Conservation (phyloP, 2,113 vertebrate species). For the Siniperca knerii region DNA sequence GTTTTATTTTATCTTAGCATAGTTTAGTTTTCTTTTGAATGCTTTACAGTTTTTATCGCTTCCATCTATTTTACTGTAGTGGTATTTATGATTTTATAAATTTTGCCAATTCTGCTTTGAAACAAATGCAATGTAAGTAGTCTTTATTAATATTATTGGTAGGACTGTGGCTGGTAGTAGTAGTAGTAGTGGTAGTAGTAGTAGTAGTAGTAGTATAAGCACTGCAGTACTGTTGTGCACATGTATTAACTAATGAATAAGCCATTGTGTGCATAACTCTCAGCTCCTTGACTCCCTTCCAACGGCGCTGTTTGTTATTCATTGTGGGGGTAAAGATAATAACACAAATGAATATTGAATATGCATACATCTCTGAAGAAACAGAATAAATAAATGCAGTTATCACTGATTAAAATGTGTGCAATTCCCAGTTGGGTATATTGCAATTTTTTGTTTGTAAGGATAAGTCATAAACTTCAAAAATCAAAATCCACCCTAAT, state of each 20-base stretch:
- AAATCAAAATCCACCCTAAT: conserved; percentile 76
- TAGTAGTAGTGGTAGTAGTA: no score
- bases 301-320: conserved; percentile 70
- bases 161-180: neutral
- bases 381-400: conserved; percentile 72
- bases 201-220: neutral
- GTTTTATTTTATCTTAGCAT: neutral
- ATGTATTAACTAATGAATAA: conserved; percentile 45
- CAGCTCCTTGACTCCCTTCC: conserved; percentile 38
- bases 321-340: conserved; percentile 70
- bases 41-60: conserved; percentile 9
- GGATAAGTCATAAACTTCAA: conserved; percentile 77
- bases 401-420: conserved; percentile 77
- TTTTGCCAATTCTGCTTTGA: neutral
- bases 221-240: neutral
- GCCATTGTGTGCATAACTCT: conserved; percentile 25
- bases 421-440: conserved; percentile 54
- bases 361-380: conserved; percentile 75
- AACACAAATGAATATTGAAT: conserved; percentile 76
- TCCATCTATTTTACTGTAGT: neutral
- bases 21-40: conserved; percentile 1
- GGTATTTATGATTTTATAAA: neutral
- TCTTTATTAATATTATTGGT: neutral
- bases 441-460: conserved; percentile 80
- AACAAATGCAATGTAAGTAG: neutral